Evolutionary conservation across 2,888 invertebrate species (phyloP).

Genomic region (Dorcus parallelipipedus): DNA sequence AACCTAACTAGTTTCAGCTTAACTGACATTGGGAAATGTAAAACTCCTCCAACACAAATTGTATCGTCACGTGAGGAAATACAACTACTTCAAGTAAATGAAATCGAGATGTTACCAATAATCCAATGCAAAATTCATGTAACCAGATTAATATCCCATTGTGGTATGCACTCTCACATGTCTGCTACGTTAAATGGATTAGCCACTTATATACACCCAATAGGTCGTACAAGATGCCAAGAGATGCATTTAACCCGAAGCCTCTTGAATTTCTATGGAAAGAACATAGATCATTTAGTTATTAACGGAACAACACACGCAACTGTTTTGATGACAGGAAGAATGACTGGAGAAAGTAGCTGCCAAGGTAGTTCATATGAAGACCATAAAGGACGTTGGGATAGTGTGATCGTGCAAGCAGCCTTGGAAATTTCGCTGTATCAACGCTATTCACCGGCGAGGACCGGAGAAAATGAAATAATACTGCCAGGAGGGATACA

Average conservation of each 20-base stretch:
- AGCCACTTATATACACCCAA: neutral
- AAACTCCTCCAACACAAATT: neutral
- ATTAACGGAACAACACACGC: conserved; percentile 2
- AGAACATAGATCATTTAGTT: too few relatives aligned
- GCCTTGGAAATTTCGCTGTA: conserved; percentile 6
- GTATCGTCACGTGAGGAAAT: neutral
- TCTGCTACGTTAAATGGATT: conserved; percentile 4
- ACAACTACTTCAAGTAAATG: neutral
- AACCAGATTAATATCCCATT: neutral
- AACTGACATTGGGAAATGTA: conserved; percentile 1
- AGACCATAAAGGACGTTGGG: conserved; percentile 6
- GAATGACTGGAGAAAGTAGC: neutral
- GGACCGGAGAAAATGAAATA: conserved; percentile 3
- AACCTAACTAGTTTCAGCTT: conserved; percentile 1
- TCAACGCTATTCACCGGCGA: neutral
- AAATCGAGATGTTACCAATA: neutral
- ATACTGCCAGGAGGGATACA: conserved; percentile 4
- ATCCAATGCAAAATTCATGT: conserved; percentile 9
- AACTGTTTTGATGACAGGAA: conserved; percentile 4
- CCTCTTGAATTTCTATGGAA: neutral
- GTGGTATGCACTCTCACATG: conserved; percentile 8
- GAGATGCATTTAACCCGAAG: conserved; percentile 4
- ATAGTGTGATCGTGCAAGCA: conserved; percentile 1
- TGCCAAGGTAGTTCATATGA: conserved; percentile 2
- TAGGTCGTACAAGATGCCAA: neutral